Conservation (phyloP, 2,888 invertebrate species). For the Acanthosepion esculentum region DNA sequence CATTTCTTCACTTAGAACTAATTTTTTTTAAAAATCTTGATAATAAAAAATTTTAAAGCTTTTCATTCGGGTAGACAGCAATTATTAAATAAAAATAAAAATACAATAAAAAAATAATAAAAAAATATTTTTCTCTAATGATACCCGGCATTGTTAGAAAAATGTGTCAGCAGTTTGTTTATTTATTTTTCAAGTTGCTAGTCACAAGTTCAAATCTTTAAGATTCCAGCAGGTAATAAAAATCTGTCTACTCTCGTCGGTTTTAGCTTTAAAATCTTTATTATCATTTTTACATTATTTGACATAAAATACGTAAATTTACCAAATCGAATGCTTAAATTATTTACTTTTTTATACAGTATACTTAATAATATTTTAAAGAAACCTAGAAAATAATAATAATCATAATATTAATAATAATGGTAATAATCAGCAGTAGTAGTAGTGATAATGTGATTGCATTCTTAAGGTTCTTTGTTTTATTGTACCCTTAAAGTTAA, state of each 20-base stretch:
- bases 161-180: background rate
- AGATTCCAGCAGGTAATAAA: background rate
- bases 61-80: too few relatives aligned
- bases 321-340: too few relatives aligned
- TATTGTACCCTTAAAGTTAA: background rate
- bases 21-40: background rate
- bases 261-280: background rate
- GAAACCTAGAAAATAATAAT: background rate
- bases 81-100: background rate
- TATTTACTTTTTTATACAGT: too few relatives aligned
- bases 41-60: background rate
- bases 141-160: too few relatives aligned
- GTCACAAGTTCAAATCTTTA: background rate
- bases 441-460: background rate
- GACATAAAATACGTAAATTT: background rate
- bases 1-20: background rate
- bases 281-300: too few relatives aligned
- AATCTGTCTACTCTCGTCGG: background rate
- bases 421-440: background rate
- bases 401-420: background rate
- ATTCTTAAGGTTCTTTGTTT: background rate
- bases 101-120: background rate
- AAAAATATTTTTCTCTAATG: too few relatives aligned
- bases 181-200: background rate
- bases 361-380: too few relatives aligned